These are phyloP conservation scores for Stictonetta naevosa DNA, from an alignment of 2,113 vertebrate genomes.

Conservation along the genomic window DNA sequence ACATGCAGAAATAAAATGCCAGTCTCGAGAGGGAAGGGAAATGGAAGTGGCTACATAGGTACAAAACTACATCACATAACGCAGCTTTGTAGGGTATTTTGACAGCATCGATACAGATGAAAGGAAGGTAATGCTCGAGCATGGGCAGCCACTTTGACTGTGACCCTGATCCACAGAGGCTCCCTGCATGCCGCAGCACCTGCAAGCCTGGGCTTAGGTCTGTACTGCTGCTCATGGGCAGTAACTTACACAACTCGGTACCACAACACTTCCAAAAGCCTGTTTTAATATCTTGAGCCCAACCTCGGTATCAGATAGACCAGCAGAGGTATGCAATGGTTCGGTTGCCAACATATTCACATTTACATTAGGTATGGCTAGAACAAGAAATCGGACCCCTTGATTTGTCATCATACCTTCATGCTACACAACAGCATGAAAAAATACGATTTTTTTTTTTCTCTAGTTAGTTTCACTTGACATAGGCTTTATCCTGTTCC, in stretches of 20 bases:
- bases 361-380: background rate
- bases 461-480: background rate
- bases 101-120: fast-evolving
- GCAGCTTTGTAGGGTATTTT: background rate
- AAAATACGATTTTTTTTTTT: background rate
- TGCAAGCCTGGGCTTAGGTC: too few relatives aligned
- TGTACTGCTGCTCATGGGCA: background rate
- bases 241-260: background rate
- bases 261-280: background rate
- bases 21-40: background rate
- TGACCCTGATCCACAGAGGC: background rate
- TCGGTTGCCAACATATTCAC: background rate
- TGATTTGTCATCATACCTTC: background rate
- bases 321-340: background rate
- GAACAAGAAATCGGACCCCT: background rate
- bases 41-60: background rate
- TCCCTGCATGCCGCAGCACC: background rate
- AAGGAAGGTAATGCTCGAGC: background rate
- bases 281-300: background rate
- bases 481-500: background rate
- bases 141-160: fast-evolving
- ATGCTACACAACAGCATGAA: background rate
- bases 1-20: background rate
- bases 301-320: background rate
- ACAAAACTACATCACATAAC: background rate